These are phyloP conservation scores for Speoplatyrhinus poulsoni DNA, from an alignment of 2,113 vertebrate species.

Conservation along the genomic window DNA sequence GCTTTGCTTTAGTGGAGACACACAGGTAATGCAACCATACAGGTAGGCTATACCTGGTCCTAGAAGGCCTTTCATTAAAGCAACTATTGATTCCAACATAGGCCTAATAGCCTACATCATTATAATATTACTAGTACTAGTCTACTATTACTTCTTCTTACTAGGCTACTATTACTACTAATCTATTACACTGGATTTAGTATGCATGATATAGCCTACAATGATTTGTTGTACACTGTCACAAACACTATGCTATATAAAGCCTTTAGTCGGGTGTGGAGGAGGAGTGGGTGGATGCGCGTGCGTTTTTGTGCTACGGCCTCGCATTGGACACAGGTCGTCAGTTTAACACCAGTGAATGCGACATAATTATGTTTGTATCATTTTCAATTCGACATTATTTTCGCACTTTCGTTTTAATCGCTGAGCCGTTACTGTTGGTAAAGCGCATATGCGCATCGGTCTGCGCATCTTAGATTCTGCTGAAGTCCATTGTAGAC, in stretches of 20 bases:
- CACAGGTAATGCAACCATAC: background rate
- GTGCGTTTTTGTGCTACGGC: too few relatives aligned
- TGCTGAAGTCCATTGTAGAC: constrained; percentile 62
- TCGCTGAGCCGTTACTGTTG: constrained; percentile 40
- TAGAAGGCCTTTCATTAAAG: background rate
- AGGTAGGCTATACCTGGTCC: background rate
- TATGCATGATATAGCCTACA: too few relatives aligned
- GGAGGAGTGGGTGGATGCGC: too few relatives aligned
- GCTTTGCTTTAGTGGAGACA: background rate
- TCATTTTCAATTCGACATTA: constrained; percentile 40
- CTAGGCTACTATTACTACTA: too few relatives aligned
- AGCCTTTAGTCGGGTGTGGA: too few relatives aligned
- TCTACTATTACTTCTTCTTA: too few relatives aligned
- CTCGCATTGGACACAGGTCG: too few relatives aligned
- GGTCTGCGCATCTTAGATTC: constrained; percentile 73
- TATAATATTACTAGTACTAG: too few relatives aligned
- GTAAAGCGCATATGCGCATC: constrained; percentile 65
- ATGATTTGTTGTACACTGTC: too few relatives aligned
- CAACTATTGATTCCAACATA: background rate
- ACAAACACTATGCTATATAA: too few relatives aligned
- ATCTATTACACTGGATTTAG: too few relatives aligned
- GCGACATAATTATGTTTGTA: constrained; percentile 27
- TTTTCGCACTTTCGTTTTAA: constrained; percentile 57
- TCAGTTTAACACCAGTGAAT: background rate
- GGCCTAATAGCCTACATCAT: background rate